A percentile compares a stretch with the other conserved stretches of the same genome.
phyloP scores from a whole-genome alignment of 1,140 invertebrate species.

The Anastatus disparis region DNA sequence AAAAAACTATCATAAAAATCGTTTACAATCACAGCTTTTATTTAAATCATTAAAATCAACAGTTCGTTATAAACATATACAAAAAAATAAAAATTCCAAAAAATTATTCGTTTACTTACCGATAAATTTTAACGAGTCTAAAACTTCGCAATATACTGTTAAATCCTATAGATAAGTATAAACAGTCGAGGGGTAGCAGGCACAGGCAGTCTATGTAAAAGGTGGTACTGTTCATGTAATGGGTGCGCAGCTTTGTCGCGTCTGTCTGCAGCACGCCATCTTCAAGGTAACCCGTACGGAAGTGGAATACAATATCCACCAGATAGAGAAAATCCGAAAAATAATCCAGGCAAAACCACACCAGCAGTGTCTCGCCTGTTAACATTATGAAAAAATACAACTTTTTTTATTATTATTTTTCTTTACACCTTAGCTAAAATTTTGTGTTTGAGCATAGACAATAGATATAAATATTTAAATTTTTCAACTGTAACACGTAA shows the following conservation, averaged over 20 bases:
- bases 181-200: constrained; percentile 95
- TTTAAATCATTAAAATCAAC: too few relatives aligned
- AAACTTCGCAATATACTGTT: constrained; percentile 97
- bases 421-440: too few relatives aligned
- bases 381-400: neutral
- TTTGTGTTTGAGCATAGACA: too few relatives aligned
- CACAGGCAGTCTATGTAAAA: constrained; percentile 99
- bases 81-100: too few relatives aligned
- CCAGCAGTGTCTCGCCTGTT: constrained; percentile 84
- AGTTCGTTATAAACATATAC: too few relatives aligned
- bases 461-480: too few relatives aligned
- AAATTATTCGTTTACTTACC: constrained; percentile 67
- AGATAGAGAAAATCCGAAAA: constrained; percentile 96
- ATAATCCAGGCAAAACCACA: constrained; percentile 98
- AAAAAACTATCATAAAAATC: too few relatives aligned
- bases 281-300: constrained; percentile 95
- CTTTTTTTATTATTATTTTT: too few relatives aligned
- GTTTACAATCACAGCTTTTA: too few relatives aligned
- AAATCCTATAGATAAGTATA: constrained; percentile 97
- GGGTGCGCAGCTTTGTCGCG: constrained; percentile 89
- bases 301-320: constrained; percentile 96
- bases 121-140: constrained; percentile 97
- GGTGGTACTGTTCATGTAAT: constrained; percentile 98
- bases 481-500: too few relatives aligned
- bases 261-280: constrained; percentile 97